Conservation (phyloP, 1,140 invertebrate species). For the Sitodiplosis mosellana region DNA sequence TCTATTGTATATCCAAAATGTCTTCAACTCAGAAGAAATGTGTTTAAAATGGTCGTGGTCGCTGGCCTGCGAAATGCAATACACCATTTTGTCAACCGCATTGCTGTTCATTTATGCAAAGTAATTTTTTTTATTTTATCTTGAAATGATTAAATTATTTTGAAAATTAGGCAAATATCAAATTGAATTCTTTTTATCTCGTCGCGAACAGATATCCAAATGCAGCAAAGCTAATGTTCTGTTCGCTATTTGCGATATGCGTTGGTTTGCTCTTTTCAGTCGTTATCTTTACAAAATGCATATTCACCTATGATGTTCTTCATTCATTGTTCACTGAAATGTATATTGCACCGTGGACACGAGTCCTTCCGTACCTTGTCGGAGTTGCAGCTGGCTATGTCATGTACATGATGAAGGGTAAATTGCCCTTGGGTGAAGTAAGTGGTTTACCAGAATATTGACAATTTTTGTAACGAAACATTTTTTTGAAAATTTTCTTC, state of each 20-base stretch:
- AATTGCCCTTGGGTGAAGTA: not conserved
- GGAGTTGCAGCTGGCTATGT: conserved; percentile 18
- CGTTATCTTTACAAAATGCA: conserved; percentile 13
- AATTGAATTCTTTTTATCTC: not conserved
- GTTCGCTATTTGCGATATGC: conserved; percentile 9
- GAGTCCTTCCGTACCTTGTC: conserved; percentile 18
- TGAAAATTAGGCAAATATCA: not conserved
- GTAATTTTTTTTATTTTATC: conserved; percentile 30
- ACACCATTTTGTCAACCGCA: conserved; percentile 36
- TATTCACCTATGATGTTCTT: conserved; percentile 18
- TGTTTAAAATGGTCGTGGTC: conserved; percentile 73
- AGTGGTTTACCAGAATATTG: conserved; percentile 8
- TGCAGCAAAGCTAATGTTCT: conserved; percentile 8
- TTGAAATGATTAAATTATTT: too few relatives aligned
- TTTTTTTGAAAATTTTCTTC: not conserved
- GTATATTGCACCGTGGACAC: conserved; percentile 21
- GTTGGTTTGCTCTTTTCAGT: conserved; percentile 14
- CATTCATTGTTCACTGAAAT: conserved; percentile 17
- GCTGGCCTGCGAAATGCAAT: conserved; percentile 63
- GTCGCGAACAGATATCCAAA: conserved; percentile 13
- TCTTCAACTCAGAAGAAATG: conserved; percentile 30
- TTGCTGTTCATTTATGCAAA: conserved; percentile 32
- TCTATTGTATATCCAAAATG: conserved; percentile 44
- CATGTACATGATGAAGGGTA: conserved; percentile 8
- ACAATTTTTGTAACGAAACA: conserved; percentile 1